Conservation (phyloP, 92 coral and sea anemone genomes). For the Zoanthus sansibaricus region DNA sequence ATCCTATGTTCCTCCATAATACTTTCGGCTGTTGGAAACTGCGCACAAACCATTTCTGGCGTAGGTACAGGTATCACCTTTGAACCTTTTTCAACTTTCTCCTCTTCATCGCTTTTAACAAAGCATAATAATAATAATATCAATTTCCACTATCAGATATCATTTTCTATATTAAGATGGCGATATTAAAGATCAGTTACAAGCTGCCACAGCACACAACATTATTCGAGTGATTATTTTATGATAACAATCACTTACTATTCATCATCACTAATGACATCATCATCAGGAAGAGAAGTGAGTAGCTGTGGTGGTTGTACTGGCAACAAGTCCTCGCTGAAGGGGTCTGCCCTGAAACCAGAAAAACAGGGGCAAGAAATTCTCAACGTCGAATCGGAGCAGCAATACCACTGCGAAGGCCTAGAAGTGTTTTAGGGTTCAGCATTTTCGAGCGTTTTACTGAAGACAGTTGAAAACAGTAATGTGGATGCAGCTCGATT, state of each 20-base stretch:
- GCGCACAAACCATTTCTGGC: conserved; percentile 96
- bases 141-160: no score
- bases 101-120: conserved; percentile 72
- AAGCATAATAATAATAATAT: background rate
- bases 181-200: no score
- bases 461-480: no score
- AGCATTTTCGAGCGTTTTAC: no score
- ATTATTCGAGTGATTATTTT: background rate
- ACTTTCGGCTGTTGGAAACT: conserved; percentile 91
- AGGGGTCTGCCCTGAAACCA: conserved; percentile 88
- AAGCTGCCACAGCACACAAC: background rate
- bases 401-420: no score
- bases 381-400: no score
- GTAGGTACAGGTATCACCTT: conserved; percentile 86
- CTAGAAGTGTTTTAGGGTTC: no score
- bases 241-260: conserved; percentile 63
- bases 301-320: conserved; percentile 82
- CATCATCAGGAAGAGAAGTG: conserved; percentile 86
- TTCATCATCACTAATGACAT: conserved; percentile 87
- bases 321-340: conserved; percentile 90
- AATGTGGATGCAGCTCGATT: no score
- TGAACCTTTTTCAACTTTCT: conserved; percentile 67
- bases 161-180: no score
- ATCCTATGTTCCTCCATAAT: conserved; percentile 65
- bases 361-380: background rate